phyloP scores from a whole-genome alignment of 2,797 vertebrate species.

The Alouatta caraya region DNA sequence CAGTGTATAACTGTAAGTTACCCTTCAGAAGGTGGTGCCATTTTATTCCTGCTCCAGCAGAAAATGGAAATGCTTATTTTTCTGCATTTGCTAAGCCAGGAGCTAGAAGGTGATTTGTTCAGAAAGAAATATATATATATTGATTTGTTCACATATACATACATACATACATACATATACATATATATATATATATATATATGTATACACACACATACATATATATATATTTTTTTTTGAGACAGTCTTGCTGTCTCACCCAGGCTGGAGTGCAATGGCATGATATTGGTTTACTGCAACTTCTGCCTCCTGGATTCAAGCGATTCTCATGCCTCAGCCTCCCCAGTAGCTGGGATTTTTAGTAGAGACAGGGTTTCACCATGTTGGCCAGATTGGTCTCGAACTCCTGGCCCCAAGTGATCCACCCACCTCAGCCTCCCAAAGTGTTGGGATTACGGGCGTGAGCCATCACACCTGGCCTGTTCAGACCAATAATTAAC shows the following conservation, averaged over 20 bases:
- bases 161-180: accelerated
- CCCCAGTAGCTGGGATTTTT: not conserved
- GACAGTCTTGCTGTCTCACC: not conserved
- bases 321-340: not conserved
- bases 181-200: no score
- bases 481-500: not conserved
- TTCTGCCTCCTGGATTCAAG: not conserved
- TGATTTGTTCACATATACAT: no score
- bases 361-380: not conserved
- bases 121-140: not conserved
- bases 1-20: not conserved
- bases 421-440: not conserved
- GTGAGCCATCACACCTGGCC: not conserved
- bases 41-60: not conserved
- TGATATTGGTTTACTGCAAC: not conserved
- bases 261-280: not conserved
- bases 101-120: not conserved
- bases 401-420: not conserved
- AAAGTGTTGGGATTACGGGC: not conserved
- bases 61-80: not conserved
- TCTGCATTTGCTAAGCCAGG: not conserved
- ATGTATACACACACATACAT: no score
- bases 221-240: not conserved
- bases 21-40: not conserved
- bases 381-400: not conserved